Base-by-base conservation (phyloP, 1,140 invertebrate genomes). In the Pseudomyrmex pallidus region DNA sequence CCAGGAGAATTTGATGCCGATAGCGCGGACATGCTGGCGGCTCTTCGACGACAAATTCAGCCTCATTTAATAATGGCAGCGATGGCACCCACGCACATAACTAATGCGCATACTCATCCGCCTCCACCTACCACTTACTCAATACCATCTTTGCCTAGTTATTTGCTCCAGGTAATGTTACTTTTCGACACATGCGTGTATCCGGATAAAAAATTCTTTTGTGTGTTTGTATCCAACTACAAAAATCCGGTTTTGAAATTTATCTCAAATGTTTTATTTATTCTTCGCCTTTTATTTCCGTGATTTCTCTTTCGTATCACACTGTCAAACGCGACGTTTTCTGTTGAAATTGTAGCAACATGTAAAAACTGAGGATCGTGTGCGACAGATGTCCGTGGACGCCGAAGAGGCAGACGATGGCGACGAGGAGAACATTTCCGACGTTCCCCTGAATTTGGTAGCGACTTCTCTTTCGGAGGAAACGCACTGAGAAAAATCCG, bases 31-130 rank as follows among this genome's bases (percentile, higher is more conserved):
- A 96, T 96, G 95, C 92, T 96, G 83, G 95, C 95, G 52, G 96
- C 96, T 63, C 91, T 96, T 83, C 95, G 96, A 9, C 94, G 95
- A 22, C 95, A 96, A 91, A 95, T 96, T 87, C 96, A 96, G 84
- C 96, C 96, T 52, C 96, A 96, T 85, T 89, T 96, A 66, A 95
- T 96, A 92, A 95, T 96, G 92, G 96, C 96, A 8, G 92, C 93
- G 7, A 84, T 94, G n/a, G 90, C 93, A 46, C 92, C 93, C 2
- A 87, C 91, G 8, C 91, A 89, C 74, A 84, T 93, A 76, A 84
- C 93, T 20, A 80, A 87, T 72, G 85, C 35, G 86, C 4, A 35
- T 35, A 35, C 35, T 35, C 91, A 91, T 85, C 89, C 76, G 70
- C 87, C 91, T 54, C 83, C 90, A 0, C 76, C 90, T 20, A 72